These are phyloP conservation scores for Ophion ellenae DNA, from an alignment of 2,888 invertebrate genomes.

Conservation along the genomic window DNA sequence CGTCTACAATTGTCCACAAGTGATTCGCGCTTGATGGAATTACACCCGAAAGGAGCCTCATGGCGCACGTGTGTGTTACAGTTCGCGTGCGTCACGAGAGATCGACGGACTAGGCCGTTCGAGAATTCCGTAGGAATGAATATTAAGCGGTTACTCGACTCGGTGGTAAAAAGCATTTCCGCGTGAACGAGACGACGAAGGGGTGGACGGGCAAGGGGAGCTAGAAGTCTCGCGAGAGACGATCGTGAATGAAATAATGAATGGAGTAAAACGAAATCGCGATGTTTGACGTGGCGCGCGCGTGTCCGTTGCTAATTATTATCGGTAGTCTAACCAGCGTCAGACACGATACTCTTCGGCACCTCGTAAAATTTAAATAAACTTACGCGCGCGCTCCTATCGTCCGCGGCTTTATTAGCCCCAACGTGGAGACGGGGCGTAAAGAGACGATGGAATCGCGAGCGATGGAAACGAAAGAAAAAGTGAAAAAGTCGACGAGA, in stretches of 20 bases:
- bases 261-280: constrained; percentile 67
- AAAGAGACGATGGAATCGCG: constrained; percentile 38
- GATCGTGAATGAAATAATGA: constrained; percentile 67
- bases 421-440: constrained; percentile 32
- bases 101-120: constrained; percentile 21
- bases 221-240: constrained; percentile 19
- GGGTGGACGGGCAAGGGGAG: not conserved
- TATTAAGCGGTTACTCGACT: constrained; percentile 51
- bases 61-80: constrained; percentile 4
- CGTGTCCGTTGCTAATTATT: constrained; percentile 68
- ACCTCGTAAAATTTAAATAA: constrained; percentile 72
- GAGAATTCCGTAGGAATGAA: constrained; percentile 49
- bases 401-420: constrained; percentile 68
- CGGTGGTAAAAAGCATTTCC: constrained; percentile 48
- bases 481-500: not conserved
- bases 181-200: constrained; percentile 12
- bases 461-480: constrained; percentile 20
- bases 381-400: constrained; percentile 64
- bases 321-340: constrained; percentile 66
- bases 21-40: constrained; percentile 9
- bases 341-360: constrained; percentile 65
- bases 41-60: constrained; percentile 2
- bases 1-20: too few species aligned
- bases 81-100: constrained; percentile 30
- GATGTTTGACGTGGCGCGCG: constrained; percentile 67